Evolutionary conservation across 1,140 invertebrate species (phyloP).

Genomic region (Drosophila serrata): DNA sequence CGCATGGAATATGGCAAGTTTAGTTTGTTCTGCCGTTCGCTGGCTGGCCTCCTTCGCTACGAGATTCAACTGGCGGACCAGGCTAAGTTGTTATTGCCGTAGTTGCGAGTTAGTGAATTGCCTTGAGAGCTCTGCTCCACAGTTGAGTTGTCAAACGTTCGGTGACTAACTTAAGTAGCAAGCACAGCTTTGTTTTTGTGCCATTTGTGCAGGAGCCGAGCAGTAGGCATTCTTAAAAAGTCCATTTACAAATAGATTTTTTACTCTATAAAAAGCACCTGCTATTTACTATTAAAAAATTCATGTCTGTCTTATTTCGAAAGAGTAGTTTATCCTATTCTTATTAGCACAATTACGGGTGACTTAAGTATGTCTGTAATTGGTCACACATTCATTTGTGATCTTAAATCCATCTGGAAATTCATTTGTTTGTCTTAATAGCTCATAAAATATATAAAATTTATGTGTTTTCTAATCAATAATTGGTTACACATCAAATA

Average conservation of each 20-base stretch:
- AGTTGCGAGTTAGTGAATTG: conserved; percentile 52
- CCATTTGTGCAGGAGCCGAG: conserved; percentile 20
- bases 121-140: conserved; percentile 69
- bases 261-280: conserved; percentile 1
- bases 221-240: conserved; percentile 22
- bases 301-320: background rate
- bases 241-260: background rate
- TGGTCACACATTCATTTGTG: no score
- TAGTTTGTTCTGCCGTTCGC: conserved; percentile 69
- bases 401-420: background rate
- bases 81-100: conserved; percentile 38
- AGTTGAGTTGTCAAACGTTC: conserved; percentile 80
- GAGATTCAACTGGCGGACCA: conserved; percentile 23
- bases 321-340: background rate
- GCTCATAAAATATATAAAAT: background rate
- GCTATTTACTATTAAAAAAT: background rate
- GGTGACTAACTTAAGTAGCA: conserved; percentile 56
- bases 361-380: background rate
- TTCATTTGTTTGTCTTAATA: background rate
- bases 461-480: background rate
- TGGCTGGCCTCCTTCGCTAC: conserved; percentile 53
- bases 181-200: conserved; percentile 35
- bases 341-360: background rate
- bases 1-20: conserved; percentile 70
- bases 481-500: background rate